Conservation (phyloP, 2,113 vertebrate genomes). For the Acanthisitta chloris region DNA sequence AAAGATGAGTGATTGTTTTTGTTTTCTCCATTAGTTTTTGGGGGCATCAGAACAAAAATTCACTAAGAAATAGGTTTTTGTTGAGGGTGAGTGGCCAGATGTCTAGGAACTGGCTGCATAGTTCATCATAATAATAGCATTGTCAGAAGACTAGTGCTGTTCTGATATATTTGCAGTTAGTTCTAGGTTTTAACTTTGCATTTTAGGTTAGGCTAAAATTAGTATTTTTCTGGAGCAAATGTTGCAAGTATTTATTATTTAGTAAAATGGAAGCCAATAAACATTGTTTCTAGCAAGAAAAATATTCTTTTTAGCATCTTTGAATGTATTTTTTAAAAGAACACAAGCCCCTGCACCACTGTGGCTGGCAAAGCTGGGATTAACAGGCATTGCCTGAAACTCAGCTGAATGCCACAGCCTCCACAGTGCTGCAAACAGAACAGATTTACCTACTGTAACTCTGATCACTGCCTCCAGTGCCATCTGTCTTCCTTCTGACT, state of each 20-base stretch:
- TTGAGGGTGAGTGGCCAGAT: background rate
- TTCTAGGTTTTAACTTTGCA: background rate
- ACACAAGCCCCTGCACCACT: background rate
- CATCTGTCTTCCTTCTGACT: background rate
- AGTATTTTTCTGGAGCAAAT: background rate
- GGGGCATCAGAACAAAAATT: background rate
- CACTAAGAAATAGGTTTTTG: background rate
- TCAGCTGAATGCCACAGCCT: background rate
- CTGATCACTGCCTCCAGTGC: background rate
- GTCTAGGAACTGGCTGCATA: background rate
- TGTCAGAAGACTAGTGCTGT: background rate
- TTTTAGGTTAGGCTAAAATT: background rate
- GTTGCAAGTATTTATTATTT: background rate
- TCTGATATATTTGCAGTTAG: background rate
- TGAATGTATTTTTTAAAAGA: background rate
- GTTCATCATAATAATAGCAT: background rate
- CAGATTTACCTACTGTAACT: background rate
- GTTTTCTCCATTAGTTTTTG: background rate
- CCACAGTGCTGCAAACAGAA: background rate
- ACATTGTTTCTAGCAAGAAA: background rate
- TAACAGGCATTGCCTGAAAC: background rate
- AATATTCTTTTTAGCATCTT: background rate
- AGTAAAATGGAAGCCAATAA: background rate
- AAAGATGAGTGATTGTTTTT: background rate
- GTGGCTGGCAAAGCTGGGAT: background rate